A percentile compares a stretch with the other conserved stretches of the same genome.
Evolutionary conservation across 2,113 vertebrate genomes (phyloP).

Genomic region (Saccopteryx leptura): DNA sequence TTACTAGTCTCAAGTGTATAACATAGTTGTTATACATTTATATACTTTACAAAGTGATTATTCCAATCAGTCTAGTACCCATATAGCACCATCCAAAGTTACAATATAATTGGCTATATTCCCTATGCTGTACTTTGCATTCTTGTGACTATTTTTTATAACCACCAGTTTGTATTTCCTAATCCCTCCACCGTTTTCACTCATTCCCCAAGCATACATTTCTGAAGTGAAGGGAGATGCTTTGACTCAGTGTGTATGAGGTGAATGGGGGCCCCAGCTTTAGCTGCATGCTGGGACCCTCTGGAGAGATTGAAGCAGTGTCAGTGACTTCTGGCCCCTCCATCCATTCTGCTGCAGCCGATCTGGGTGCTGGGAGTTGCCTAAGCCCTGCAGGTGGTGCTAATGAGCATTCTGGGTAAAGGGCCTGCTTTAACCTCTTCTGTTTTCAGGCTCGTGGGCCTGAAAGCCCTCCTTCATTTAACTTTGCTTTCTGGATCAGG

Average conservation of each 20-base stretch:
- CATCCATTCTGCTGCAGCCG: no score
- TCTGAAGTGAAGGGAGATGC: background rate
- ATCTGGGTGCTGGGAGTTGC: fast-evolving
- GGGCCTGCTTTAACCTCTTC: background rate
- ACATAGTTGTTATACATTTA: no score
- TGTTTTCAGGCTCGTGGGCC: background rate
- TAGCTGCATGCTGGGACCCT: background rate
- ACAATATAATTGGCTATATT: no score
- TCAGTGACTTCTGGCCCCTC: fast-evolving
- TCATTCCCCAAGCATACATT: background rate
- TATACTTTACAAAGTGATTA: no score
- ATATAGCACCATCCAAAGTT: no score
- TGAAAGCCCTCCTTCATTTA: background rate
- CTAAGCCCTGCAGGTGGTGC: background rate
- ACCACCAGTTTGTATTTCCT: no score
- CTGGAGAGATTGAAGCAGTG: background rate
- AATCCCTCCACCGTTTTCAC: no score
- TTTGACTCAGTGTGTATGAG: fast-evolving
- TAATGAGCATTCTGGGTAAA: background rate
- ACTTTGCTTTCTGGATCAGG: background rate
- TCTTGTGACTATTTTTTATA: no score
- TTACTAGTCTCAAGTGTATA: no score
- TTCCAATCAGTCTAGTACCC: no score
- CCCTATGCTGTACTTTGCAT: no score
- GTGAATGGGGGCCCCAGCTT: background rate